phyloP scores from a whole-genome alignment of 92 coral and sea anemone genomes.

The Phenganax subtilis region DNA sequence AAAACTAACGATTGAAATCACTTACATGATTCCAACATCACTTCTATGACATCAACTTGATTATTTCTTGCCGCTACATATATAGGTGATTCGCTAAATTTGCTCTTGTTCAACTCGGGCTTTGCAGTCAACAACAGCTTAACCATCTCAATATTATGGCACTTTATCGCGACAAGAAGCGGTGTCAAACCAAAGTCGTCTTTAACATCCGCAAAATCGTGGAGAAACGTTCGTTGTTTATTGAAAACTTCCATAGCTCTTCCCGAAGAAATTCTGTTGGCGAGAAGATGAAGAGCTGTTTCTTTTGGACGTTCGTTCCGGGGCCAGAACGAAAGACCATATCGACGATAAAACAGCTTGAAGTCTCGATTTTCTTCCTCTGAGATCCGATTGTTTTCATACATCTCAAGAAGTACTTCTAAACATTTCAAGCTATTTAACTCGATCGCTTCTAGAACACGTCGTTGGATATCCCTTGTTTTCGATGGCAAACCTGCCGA shows the following conservation, averaged over 20 bases:
- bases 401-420: too few species aligned
- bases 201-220: not conserved
- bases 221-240: not conserved
- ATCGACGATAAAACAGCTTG: too few species aligned
- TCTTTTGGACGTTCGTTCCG: not conserved
- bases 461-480: too few species aligned
- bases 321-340: not conserved
- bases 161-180: constrained; percentile 6
- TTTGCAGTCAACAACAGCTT: not conserved
- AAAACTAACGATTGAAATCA: not conserved
- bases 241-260: not conserved
- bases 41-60: too few species aligned
- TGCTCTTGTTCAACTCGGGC: not conserved
- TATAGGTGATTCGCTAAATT: not conserved
- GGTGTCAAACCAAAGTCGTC: constrained; percentile 3
- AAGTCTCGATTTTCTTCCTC: too few species aligned
- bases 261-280: not conserved
- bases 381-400: too few species aligned
- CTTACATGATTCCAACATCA: not conserved
- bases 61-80: too few species aligned
- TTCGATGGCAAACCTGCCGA: too few species aligned
- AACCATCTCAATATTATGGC: not conserved
- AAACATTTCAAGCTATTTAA: too few species aligned
- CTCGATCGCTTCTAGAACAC: too few species aligned
- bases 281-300: constrained; percentile 7